Evolutionary conservation across 2,888 invertebrate species (phyloP).

Genomic region (Eupsilia transversa): DNA sequence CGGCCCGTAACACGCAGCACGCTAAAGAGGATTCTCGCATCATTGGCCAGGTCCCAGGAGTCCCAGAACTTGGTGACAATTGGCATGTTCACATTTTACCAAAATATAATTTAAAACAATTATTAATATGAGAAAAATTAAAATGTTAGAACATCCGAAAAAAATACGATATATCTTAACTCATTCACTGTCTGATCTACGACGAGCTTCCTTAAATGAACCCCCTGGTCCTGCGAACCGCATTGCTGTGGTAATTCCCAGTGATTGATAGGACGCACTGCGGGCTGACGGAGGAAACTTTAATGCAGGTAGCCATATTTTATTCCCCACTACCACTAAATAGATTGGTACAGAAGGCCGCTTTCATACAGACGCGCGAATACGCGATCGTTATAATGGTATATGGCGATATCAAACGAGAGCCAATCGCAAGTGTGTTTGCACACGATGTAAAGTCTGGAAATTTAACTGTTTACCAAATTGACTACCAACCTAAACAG

Average conservation of each 20-base stretch:
- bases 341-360: neutral
- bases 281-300: slow-evolving; percentile 47
- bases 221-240: slow-evolving; percentile 20
- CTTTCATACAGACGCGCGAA: too few species aligned
- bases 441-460: too few species aligned
- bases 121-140: too few species aligned
- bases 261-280: slow-evolving; percentile 61
- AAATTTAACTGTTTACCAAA: too few species aligned
- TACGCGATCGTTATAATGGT: too few species aligned
- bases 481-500: too few species aligned
- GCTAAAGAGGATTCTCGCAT: neutral
- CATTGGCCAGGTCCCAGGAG: neutral
- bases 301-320: slow-evolving; percentile 56
- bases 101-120: neutral
- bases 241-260: slow-evolving; percentile 33
- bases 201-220: slow-evolving; percentile 4
- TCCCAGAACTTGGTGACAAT: neutral
- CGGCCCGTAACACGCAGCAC: neutral
- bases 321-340: slow-evolving; percentile 18
- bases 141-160: neutral
- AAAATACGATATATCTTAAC: neutral
- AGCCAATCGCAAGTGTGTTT: too few species aligned
- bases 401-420: too few species aligned
- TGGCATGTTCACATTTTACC: neutral
- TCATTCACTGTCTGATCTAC: neutral